Conservation (phyloP, 2,888 invertebrate genomes). For the Heteromyza rotundicornis region DNA sequence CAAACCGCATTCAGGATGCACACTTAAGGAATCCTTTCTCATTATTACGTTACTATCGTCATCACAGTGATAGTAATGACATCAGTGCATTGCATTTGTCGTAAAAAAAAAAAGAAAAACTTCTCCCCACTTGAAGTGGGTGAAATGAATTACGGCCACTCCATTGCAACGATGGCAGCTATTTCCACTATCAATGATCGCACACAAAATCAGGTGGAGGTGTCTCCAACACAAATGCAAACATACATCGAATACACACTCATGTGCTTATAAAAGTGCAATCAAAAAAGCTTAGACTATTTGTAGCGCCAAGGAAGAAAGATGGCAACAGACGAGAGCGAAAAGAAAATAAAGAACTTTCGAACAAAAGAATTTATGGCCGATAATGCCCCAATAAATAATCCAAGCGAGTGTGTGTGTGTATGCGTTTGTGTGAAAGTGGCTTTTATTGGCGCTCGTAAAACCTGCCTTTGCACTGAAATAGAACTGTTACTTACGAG, state of each 20-base stretch:
- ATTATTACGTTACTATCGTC: too few species aligned
- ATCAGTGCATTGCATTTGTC: too few species aligned
- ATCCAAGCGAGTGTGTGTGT: conserved; percentile 17
- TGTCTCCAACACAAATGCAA: background rate
- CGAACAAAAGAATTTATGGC: conserved; percentile 31
- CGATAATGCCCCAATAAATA: conserved; percentile 32
- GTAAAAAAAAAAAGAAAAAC: too few species aligned
- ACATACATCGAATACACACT: background rate
- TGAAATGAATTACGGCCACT: conserved; percentile 35
- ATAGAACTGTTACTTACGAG: conserved; percentile 2
- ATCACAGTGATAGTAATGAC: too few species aligned
- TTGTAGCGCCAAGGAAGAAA: background rate
- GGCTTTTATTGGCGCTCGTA: conserved; percentile 7
- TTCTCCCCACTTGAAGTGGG: too few species aligned
- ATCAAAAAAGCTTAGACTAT: too few species aligned
- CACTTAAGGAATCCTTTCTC: conserved; percentile 1
- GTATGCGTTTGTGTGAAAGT: background rate
- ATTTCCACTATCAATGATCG: background rate
- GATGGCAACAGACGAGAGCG: background rate
- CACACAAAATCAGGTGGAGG: background rate
- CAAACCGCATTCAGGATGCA: conserved; percentile 3
- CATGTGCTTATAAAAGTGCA: background rate
- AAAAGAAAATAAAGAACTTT: conserved; percentile 26
- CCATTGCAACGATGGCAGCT: background rate
- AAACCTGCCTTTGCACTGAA: background rate